Conservation (phyloP, 1,140 invertebrate genomes). For the Helicoverpa zea region DNA sequence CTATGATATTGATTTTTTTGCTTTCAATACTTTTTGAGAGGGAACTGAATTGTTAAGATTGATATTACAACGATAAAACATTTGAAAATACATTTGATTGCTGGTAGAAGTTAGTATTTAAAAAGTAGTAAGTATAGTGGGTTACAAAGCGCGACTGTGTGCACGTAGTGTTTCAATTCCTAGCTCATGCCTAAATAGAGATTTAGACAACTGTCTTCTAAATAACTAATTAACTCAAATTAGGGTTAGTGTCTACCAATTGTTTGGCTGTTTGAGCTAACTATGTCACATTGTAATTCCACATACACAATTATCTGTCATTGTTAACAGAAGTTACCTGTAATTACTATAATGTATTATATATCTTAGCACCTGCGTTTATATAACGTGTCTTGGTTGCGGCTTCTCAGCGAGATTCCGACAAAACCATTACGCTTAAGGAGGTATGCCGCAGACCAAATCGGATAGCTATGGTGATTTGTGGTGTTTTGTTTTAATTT, state of each 20-base stretch:
- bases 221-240: background rate
- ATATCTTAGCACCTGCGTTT: background rate
- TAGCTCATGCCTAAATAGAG: background rate
- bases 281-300: background rate
- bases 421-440: slow-evolving; percentile 13
- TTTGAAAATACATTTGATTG: background rate
- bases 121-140: no score
- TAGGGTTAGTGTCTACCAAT: background rate
- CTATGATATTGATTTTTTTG: slow-evolving; percentile 44
- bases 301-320: slow-evolving; percentile 7
- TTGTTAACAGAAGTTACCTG: background rate
- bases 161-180: no score
- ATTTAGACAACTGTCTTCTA: background rate
- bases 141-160: no score
- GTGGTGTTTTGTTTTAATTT: slow-evolving; percentile 1
- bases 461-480: slow-evolving; percentile 2
- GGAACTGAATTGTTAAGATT: slow-evolving; percentile 25
- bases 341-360: background rate
- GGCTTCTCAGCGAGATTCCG: slow-evolving; percentile 20
- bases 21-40: slow-evolving; percentile 47
- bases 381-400: background rate
- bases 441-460: slow-evolving; percentile 6
- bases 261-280: slow-evolving; percentile 6
- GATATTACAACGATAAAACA: background rate
- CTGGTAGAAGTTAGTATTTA: no score